Evolutionary conservation across 1,140 invertebrate species (phyloP).

Genomic region (Drosophila parvula): DNA sequence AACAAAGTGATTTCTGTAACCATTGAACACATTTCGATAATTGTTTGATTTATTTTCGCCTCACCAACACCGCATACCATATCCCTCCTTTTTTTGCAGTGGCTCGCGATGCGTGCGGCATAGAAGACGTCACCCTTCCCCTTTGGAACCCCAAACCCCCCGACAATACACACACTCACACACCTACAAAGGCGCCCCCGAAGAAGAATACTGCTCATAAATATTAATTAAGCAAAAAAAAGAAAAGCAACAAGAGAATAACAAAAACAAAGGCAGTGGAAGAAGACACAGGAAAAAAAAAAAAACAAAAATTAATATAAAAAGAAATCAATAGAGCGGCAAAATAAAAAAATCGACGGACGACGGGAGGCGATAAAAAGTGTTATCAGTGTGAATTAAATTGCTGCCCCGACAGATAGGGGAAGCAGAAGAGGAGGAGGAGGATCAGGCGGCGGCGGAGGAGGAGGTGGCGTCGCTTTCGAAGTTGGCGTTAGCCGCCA

Average conservation of each 20-base stretch:
- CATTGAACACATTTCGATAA: constrained; percentile 27
- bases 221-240: constrained; percentile 68
- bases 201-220: constrained; percentile 70
- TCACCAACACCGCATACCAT: constrained; percentile 17
- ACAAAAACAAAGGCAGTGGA: constrained; percentile 25
- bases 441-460: neutral
- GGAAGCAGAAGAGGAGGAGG: neutral
- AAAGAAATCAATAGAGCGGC: constrained; percentile 65
- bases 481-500: constrained; percentile 35
- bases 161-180: constrained; percentile 40
- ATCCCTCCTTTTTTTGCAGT: constrained; percentile 49
- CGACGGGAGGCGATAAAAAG: constrained; percentile 67
- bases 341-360: constrained; percentile 2
- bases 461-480: constrained; percentile 25
- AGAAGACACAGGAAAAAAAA: constrained; percentile 15
- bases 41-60: constrained; percentile 34
- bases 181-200: constrained; percentile 50
- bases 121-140: constrained; percentile 61
- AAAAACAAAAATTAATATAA: constrained; percentile 47
- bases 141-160: constrained; percentile 53
- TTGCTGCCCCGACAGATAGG: constrained; percentile 44
- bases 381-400: constrained; percentile 73
- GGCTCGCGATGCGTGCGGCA: constrained; percentile 72
- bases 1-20: constrained; percentile 43
- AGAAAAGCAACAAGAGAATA: constrained; percentile 9